Evolutionary conservation across 2,888 invertebrate genomes (phyloP).

Genomic region (Nomada fucata): DNA sequence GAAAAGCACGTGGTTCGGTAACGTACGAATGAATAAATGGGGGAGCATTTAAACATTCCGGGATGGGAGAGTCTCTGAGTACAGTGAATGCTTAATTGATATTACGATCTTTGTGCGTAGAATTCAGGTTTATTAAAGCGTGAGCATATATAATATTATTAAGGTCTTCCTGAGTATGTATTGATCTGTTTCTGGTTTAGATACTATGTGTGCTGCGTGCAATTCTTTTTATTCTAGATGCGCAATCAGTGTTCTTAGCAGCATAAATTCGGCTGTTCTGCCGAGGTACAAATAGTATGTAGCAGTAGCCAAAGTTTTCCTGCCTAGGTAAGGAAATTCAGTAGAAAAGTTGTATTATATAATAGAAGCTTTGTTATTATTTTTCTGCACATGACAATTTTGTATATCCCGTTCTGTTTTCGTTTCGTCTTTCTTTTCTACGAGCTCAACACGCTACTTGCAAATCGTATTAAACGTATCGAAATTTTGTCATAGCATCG

Average conservation of each 20-base stretch:
- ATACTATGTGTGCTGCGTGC: conserved; percentile 69
- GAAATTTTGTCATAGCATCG: conserved; percentile 52
- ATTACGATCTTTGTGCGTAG: conserved; percentile 74
- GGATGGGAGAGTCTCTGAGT: conserved; percentile 71
- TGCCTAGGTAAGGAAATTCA: conserved; percentile 66
- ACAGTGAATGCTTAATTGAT: conserved; percentile 74
- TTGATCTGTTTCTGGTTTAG: conserved; percentile 73
- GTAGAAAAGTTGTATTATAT: conserved; percentile 63
- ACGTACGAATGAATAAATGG: conserved; percentile 66
- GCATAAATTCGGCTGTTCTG: conserved; percentile 69
- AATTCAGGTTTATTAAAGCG: conserved; percentile 79
- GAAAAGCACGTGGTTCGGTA: conserved; percentile 63
- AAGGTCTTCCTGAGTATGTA: conserved; percentile 81
- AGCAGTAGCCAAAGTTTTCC: conserved; percentile 77
- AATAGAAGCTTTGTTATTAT: conserved; percentile 56
- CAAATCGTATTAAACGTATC: conserved; percentile 38
- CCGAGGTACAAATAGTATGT: conserved; percentile 75
- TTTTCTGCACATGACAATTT: conserved; percentile 68
- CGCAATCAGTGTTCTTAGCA: conserved; percentile 72
- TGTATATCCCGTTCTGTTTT: conserved; percentile 43
- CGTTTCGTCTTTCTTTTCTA: conserved; percentile 20
- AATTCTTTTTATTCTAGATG: conserved; percentile 69
- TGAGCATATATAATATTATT: conserved; percentile 77
- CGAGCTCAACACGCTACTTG: conserved; percentile 42
- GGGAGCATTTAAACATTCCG: conserved; percentile 80